Base-by-base conservation (phyloP, 2,113 vertebrate genomes). In the Xiphophorus couchianus region DNA sequence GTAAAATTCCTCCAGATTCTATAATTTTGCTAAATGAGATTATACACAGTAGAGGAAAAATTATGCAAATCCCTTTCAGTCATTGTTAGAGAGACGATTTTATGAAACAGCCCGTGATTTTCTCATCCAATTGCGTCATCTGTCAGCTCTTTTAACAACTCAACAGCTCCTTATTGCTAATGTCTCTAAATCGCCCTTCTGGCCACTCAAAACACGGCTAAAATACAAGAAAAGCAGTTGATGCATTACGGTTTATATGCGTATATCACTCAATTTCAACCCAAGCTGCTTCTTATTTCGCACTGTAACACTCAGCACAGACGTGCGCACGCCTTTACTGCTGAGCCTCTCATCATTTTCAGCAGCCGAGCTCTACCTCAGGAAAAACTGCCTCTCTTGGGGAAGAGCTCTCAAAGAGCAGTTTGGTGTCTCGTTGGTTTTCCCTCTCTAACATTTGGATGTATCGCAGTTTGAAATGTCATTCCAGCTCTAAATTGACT, bases 401-500 rank as follows among this genome's bases (percentile, higher is more conserved):
- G 64, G 42, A 69, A 67, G 62, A 66, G 73, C 81, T 86, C 69
- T 69, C 75, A 66, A 69, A 84, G 77, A 62, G 9, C 61, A 69
- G 72, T 83, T 77, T 58, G 73, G 76, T 74, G 74, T 84, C 84
- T 84, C 84, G 84, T 76, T 81, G 71, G 87, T 72, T 74, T 66
- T 67, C 17, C 69, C 73, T 70, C 72, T 71, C 39, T 69, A 79
- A 85, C 83, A 85, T 90, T 90, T 90, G 70, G 87, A n/a, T 58
- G 78, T 58, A 73, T 74, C 77, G 3, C 78, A 75, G 76, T 87
- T 86, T 86, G 81, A 91, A 91, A 91, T 83, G 89, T 81, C 86
- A 86, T 86, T 90, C 77, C 76, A 78, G 70, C 82, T 91, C 77
- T 75, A 90, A 92, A 91, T 91, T 86, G 89, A 89, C 90, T 91